Base-by-base conservation (phyloP, 2,888 invertebrate genomes). In the Rhagophthalmus giganteus region DNA sequence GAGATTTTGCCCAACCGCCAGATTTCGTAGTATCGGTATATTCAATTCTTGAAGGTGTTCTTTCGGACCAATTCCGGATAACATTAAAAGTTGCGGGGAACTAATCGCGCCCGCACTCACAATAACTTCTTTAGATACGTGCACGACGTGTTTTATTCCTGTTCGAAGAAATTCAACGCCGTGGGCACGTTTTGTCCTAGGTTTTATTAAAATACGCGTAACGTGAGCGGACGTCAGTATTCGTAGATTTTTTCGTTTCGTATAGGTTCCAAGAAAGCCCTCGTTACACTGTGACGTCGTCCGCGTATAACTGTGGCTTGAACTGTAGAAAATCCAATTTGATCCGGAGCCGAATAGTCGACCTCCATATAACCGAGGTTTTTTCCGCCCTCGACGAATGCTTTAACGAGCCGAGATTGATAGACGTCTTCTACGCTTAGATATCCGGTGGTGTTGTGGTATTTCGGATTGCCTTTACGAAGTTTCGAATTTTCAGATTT, bases 41-140 rank as follows among this genome's bases (percentile, higher is more conserved):
- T 77, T 78, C 1, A 83, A 65, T 1, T 79, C 72, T 52, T 78
- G 64, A 38, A 86, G 68, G 57, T 86, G 83, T 2, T 79, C 70
- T 53, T 70, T 75, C 1, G 86, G 85, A 0, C 86, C 86, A n/a
- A 86, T 71, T 2, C 85, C 85, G 0, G 83, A 83, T 1, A 85
- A 71, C 82, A 85, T 82, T 10, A 85, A 63, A 7, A 93, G 68
- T 70, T 93, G 90, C 0, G 92, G 88, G 0, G 89, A 85, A 71
- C 88, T 88, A 55, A 93, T 84, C 0, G 90, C 83, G 0, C 92
- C 84, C 30, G 78, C 83, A 59, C 80, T 78, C 14, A 84, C 61
- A 50, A 84, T 81, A 1, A 85, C 75, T 59, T 80, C 81, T 54
- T 77, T 79, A 20, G 71, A 71, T 4, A 80, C 80, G 10, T 57